Conservation (phyloP, 2,113 vertebrate genomes). For the Phocoena sinus region DNA sequence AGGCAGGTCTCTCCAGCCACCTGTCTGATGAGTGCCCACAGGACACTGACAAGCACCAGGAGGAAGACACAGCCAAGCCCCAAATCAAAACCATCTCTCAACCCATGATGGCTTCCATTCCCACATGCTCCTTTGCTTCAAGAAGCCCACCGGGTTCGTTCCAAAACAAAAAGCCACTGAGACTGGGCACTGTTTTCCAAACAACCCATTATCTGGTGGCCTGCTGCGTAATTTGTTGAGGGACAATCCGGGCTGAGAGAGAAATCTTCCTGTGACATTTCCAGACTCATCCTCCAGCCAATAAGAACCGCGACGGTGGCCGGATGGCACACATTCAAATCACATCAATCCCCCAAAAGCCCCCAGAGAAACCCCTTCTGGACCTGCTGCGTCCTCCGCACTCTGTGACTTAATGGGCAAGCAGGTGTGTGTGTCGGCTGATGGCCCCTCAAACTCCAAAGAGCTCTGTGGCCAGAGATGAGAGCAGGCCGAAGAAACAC, state of each 20-base stretch:
- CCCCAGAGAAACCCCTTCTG: background rate
- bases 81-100: background rate
- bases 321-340: background rate
- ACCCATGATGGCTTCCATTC: accelerated
- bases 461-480: background rate
- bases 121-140: background rate
- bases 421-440: background rate
- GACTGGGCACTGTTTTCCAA: constrained; percentile 34
- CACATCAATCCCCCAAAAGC: background rate
- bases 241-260: constrained; percentile 62
- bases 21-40: background rate
- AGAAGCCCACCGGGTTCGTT: background rate
- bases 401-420: background rate
- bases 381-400: no score
- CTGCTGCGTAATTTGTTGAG: constrained; percentile 65
- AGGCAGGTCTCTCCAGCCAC: background rate
- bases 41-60: background rate
- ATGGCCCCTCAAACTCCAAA: background rate
- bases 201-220: constrained; percentile 50
- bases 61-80: background rate
- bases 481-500: background rate
- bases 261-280: constrained; percentile 80
- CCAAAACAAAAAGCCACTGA: background rate
- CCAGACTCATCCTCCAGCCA: constrained; percentile 56
- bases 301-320: constrained; percentile 61